phyloP scores from a whole-genome alignment of 2,797 vertebrate genomes.

The Pseudotriccus pelzelni region DNA sequence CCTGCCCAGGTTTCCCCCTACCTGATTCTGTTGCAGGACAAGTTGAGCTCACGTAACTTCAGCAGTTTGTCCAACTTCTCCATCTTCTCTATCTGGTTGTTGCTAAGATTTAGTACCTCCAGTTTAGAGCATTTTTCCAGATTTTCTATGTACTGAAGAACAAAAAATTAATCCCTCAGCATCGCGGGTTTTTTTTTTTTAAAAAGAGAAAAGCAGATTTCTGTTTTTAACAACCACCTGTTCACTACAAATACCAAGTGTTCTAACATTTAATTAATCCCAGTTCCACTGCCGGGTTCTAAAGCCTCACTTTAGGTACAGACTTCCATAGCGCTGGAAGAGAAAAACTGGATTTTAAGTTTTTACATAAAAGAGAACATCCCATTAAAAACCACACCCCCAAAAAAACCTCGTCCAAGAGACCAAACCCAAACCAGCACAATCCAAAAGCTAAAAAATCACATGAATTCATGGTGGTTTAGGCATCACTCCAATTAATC shows the following conservation, averaged over 20 bases:
- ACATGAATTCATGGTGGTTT: neutral
- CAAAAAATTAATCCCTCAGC: neutral
- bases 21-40: slow-evolving; percentile 85
- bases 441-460: neutral
- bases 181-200: neutral
- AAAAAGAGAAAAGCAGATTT: neutral
- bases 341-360: neutral
- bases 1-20: slow-evolving; percentile 19
- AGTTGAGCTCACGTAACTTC: slow-evolving; percentile 82
- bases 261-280: neutral
- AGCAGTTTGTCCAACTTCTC: slow-evolving; percentile 82
- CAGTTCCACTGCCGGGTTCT: neutral
- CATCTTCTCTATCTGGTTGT: slow-evolving; percentile 84
- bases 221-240: neutral
- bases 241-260: neutral
- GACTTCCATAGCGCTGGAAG: neutral
- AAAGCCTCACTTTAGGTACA: neutral
- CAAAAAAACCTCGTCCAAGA: neutral
- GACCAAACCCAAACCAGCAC: neutral
- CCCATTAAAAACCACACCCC: neutral
- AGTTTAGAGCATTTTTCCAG: slow-evolving; percentile 83
- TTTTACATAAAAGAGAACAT: neutral
- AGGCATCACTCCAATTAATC: neutral
- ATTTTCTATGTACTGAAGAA: slow-evolving; percentile 83
- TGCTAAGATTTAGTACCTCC: slow-evolving; percentile 80